Evolutionary conservation across 2,888 invertebrate species (phyloP).

Genomic region (Quadroppia sp.): DNA sequence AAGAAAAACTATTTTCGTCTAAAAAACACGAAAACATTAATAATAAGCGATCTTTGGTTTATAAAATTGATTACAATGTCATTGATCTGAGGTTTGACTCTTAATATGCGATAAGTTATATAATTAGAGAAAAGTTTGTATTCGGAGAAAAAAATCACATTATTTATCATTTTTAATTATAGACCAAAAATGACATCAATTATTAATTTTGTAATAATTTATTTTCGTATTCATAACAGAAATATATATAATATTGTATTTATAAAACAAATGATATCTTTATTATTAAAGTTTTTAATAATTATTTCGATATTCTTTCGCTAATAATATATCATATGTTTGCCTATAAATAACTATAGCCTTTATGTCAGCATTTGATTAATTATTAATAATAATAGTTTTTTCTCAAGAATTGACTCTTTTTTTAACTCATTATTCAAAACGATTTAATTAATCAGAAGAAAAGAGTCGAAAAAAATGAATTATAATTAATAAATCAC

Average conservation of each 20-base stretch:
- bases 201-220: neutral
- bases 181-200: neutral
- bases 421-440: neutral
- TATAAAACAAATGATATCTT: conserved; percentile 8
- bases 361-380: neutral
- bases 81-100: too few species aligned
- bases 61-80: too few species aligned
- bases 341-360: neutral
- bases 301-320: neutral
- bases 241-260: too few species aligned
- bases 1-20: conserved; percentile 3
- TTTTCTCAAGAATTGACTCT: neutral
- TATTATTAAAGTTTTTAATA: conserved; percentile 2
- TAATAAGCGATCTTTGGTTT: neutral
- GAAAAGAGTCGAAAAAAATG: neutral
- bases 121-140: too few species aligned
- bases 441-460: conserved; percentile 8
- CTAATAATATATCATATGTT: neutral
- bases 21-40: too few species aligned
- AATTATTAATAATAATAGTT: neutral
- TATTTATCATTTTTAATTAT: conserved; percentile 28
- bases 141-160: neutral
- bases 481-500: conserved; percentile 17
- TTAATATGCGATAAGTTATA: too few species aligned
- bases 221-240: too few species aligned